Base-by-base conservation (phyloP, 1,140 invertebrate species). In the Musca vetustissima region DNA sequence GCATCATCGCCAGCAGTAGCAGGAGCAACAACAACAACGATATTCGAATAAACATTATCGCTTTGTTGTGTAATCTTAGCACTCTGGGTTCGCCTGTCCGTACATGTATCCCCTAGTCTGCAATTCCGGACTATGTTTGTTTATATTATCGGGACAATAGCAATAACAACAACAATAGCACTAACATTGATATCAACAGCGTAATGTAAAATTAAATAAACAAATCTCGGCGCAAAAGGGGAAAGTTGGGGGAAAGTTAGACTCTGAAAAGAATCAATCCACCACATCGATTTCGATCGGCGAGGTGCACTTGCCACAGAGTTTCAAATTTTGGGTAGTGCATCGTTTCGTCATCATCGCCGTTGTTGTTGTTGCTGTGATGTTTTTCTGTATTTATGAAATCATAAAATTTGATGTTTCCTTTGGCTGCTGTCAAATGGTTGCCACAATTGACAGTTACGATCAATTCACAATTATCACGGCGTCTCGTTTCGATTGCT, bases 361-460 rank as follows among this genome's bases (percentile, higher is more conserved):
- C 28, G 28, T 66, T 22, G 21, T 21, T 43, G 14, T 17, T 52
- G 49, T 52, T n/a, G 25, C 8, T 24, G 9, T 47, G 0, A 24
- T 65, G 43, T 65, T 49, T 48, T n/a, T n/a, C n/a, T 67, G 25
- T 79, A 79, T 79, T 79, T 79, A 79, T 79, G 77, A 79, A 79
- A 79, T 79, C 77, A 79, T 79, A 79, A 79, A 79, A 79, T 79
- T 79, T 79, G 73, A 79, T 79, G 77, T 79, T 78, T 79, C 77
- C 77, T 66, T 19, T 64, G 6, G 24, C 24, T 17, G n/a, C 25
- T 32, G 25, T 28, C 55, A 28, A 67, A 67, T 36, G 52, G 50
- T 14, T 25, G 52, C 50, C 13, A 32, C 22, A 52, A 67, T 50
- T 53, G 66, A 67, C 66, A 55, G 48, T 55, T 61, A 61, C 66